phyloP scores from a whole-genome alignment of 2,888 invertebrate genomes.

The Rhagophthalmus giganteus region DNA sequence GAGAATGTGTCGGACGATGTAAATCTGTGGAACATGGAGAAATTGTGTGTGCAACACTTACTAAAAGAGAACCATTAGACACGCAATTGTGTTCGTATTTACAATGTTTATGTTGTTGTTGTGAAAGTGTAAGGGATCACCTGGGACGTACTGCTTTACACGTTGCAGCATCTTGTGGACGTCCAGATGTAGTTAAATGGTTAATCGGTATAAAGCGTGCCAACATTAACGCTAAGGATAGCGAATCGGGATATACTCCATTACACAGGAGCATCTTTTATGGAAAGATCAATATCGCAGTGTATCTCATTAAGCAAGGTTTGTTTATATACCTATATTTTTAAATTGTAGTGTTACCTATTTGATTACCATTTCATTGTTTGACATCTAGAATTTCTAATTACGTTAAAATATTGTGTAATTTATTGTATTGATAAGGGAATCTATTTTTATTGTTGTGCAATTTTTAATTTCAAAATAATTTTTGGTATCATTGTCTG shows the following conservation, averaged over 20 bases:
- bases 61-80: constrained; percentile 65
- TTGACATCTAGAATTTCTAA: too few species aligned
- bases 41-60: constrained; percentile 65
- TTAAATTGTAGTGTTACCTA: too few species aligned
- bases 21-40: constrained; percentile 62
- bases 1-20: constrained; percentile 64
- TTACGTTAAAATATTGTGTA: too few species aligned
- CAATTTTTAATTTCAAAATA: too few species aligned
- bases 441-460: neutral
- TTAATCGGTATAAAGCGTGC: constrained; percentile 65
- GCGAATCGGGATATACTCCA: constrained; percentile 78
- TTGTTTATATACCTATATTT: constrained; percentile 22
- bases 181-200: constrained; percentile 72
- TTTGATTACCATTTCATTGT: neutral
- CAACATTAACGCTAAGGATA: constrained; percentile 67
- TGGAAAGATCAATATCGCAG: constrained; percentile 76
- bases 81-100: constrained; percentile 58
- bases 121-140: constrained; percentile 54
- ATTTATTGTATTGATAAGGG: too few species aligned
- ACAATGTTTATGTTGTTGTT: constrained; percentile 53
- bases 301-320: constrained; percentile 70
- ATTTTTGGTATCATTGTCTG: too few species aligned
- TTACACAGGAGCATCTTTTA: constrained; percentile 81
- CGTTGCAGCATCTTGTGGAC: constrained; percentile 75
- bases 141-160: constrained; percentile 78